These are phyloP conservation scores for Pachliopta kotzebuea DNA, from an alignment of 2,888 invertebrate species.

Conservation along the genomic window DNA sequence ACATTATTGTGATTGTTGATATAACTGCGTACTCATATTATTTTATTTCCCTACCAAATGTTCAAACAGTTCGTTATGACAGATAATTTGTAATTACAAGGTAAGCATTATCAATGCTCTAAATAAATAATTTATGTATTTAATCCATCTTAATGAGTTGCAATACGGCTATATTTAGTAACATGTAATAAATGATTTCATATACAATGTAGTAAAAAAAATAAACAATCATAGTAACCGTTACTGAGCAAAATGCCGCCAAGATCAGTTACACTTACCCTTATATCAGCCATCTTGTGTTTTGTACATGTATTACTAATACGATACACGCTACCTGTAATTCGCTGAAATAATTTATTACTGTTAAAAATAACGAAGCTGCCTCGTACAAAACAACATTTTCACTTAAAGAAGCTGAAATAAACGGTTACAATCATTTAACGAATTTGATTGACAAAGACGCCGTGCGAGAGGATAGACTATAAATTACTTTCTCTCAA, in stretches of 20 bases:
- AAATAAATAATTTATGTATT: background rate
- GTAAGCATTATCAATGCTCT: constrained; percentile 5
- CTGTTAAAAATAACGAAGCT: constrained; percentile 46
- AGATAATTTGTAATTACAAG: constrained; percentile 13
- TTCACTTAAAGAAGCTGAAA: constrained; percentile 44
- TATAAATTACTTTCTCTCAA: constrained; percentile 32
- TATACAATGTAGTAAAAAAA: constrained; percentile 30
- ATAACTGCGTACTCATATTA: too few species aligned
- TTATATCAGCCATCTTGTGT: constrained; percentile 78
- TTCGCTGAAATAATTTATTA: constrained; percentile 52
- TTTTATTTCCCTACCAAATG: too few species aligned
- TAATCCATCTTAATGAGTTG: background rate
- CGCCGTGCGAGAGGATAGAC: constrained; percentile 59
- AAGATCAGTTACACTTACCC: constrained; percentile 72
- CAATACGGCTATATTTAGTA: background rate
- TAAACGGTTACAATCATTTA: constrained; percentile 49
- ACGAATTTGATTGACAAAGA: constrained; percentile 53
- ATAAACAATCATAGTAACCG: constrained; percentile 54
- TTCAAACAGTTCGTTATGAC: background rate
- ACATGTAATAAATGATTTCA: background rate
- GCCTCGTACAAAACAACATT: constrained; percentile 57
- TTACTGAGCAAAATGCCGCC: constrained; percentile 76
- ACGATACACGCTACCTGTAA: constrained; percentile 63
- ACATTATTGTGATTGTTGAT: too few species aligned
- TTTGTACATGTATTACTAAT: constrained; percentile 52